Evolutionary conservation across 2,113 vertebrate species (phyloP).

Genomic region (Struthidea cinerea): DNA sequence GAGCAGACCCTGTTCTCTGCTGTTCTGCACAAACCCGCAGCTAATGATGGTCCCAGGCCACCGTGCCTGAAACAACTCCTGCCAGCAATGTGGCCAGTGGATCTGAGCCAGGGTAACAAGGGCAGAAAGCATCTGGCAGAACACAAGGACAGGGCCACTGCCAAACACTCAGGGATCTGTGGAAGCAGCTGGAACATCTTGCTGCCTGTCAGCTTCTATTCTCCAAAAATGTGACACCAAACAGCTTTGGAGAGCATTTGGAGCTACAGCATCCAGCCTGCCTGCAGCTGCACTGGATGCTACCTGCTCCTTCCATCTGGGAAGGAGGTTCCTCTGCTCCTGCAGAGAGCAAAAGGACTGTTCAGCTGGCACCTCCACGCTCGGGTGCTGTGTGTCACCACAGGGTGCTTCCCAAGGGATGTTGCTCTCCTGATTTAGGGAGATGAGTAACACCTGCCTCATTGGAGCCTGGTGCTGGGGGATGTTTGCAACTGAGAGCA

Average conservation of each 20-base stretch:
- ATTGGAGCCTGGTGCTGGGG: not conserved
- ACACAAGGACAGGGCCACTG: not conserved
- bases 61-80: not conserved
- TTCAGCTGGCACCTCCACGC: not conserved
- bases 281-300: not conserved
- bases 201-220: not conserved
- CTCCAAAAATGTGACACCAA: not conserved
- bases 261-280: not conserved
- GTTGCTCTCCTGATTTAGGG: not conserved
- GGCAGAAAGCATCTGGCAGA: not conserved
- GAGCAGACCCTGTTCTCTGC: not conserved
- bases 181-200: not conserved
- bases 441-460: not conserved
- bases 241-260: not conserved
- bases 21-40: not conserved
- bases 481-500: not conserved
- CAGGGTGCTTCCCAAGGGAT: not conserved
- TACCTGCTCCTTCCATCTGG: not conserved
- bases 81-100: not conserved
- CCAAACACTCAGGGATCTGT: not conserved
- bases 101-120: not conserved
- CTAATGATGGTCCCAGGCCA: not conserved
- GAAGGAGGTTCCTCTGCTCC: not conserved
- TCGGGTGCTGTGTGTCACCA: rapidly evolving
- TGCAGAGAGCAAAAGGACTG: not conserved